Conservation (phyloP, 2,797 vertebrate species). For the Lacerta bilineata region DNA sequence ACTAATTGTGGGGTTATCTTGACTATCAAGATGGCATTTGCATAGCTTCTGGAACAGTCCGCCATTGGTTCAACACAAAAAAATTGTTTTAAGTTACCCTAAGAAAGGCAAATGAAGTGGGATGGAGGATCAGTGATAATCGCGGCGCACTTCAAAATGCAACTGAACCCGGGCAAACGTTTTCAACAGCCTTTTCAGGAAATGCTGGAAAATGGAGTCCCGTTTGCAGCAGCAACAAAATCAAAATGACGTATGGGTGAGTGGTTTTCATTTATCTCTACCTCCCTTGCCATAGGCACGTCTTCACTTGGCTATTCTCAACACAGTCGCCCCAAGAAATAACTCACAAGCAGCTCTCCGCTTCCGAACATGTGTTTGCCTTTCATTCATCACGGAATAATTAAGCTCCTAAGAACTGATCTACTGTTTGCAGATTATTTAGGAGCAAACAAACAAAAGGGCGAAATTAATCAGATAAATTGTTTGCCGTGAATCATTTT, state of each 20-base stretch:
- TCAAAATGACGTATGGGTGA: not conserved
- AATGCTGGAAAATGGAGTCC: not conserved
- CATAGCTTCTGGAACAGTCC: too few species aligned
- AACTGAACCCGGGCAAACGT: not conserved
- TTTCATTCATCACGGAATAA: slow-evolving; percentile 42
- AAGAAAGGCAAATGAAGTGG: not conserved
- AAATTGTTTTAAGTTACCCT: not conserved
- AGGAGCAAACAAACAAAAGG: slow-evolving; percentile 35
- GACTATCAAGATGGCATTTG: too few species aligned
- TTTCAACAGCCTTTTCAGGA: not conserved
- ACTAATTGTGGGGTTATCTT: too few species aligned
- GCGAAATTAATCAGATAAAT: slow-evolving; percentile 37
- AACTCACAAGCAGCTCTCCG: slow-evolving; percentile 17
- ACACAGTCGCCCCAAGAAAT: slow-evolving; percentile 7
- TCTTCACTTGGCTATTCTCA: slow-evolving; percentile 17
- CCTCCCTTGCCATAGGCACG: not conserved
- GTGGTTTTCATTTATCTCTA: not conserved
- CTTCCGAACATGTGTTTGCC: slow-evolving; percentile 30
- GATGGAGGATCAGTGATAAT: not conserved
- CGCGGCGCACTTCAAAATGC: not conserved
- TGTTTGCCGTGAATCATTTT: slow-evolving; percentile 28
- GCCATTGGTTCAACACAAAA: not conserved
- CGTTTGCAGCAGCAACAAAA: not conserved
- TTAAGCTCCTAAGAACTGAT: slow-evolving; percentile 34
- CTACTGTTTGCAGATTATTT: slow-evolving; percentile 41